Percentiles rank a stretch among this genome's conserved stretches.
These are phyloP conservation scores for Trachemys scripta DNA, from an alignment of 2,113 vertebrate genomes.

Conservation along the genomic window DNA sequence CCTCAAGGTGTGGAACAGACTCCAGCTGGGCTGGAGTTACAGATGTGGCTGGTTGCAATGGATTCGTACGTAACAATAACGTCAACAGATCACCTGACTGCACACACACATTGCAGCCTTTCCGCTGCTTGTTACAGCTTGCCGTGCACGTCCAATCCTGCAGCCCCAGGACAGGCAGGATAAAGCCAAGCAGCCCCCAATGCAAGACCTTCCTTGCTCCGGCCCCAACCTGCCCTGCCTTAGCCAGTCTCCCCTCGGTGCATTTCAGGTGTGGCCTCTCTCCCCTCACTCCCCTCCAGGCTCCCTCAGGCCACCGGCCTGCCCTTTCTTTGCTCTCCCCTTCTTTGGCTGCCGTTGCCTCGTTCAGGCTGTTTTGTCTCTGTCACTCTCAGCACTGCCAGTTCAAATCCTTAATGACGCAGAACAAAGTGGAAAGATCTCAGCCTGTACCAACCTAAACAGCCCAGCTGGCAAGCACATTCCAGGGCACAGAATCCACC, in stretches of 20 bases:
- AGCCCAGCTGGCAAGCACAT: neutral
- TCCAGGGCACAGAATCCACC: neutral
- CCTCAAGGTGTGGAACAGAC: neutral
- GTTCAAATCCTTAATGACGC: neutral
- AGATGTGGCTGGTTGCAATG: neutral
- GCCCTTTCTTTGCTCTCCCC: neutral
- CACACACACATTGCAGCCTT: neutral
- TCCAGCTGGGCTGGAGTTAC: neutral
- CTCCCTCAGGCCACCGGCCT: neutral
- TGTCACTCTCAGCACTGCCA: neutral
- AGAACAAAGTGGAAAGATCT: neutral
- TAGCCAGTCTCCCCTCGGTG: neutral
- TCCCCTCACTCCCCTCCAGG: neutral
- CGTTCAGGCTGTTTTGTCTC: neutral
- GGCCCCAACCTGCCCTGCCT: neutral
- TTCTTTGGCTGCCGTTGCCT: neutral
- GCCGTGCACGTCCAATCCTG: neutral
- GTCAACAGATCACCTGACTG: neutral
- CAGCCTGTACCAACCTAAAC: neutral
- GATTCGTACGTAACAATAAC: neutral
- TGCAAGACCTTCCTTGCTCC: neutral
- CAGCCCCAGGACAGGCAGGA: neutral
- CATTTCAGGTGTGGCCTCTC: neutral
- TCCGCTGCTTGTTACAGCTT: neutral
- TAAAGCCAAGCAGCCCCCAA: neutral